Percentiles rank a stretch among this genome's conserved stretches.
Conservation (phyloP, 2,113 vertebrate species). For the Aspidoscelis tigris region DNA sequence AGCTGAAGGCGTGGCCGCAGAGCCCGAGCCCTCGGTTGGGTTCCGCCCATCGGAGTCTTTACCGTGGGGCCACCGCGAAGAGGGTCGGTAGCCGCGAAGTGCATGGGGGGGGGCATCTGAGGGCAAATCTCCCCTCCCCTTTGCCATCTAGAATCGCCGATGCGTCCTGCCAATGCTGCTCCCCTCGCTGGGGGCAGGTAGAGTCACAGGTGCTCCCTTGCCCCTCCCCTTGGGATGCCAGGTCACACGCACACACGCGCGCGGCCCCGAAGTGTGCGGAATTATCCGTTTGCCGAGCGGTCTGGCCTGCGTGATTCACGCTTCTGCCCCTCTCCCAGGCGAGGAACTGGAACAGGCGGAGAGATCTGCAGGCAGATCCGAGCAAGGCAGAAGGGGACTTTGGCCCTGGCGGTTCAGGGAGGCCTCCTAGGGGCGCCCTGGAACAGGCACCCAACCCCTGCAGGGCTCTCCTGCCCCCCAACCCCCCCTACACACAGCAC, state of each 20-base stretch:
- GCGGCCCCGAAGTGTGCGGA: not conserved
- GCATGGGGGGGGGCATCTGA: slow-evolving; percentile 18
- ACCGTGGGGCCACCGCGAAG: too few species aligned
- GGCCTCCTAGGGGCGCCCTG: not conserved
- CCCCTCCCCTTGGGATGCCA: not conserved
- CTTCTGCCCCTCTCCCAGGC: slow-evolving; percentile 74
- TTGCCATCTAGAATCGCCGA: slow-evolving; percentile 34
- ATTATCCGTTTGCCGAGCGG: slow-evolving; percentile 71
- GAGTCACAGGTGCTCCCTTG: slow-evolving; percentile 34
- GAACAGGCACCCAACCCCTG: too few species aligned
- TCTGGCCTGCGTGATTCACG: slow-evolving; percentile 72
- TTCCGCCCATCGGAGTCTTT: too few species aligned
- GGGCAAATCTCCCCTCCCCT: slow-evolving; percentile 34
- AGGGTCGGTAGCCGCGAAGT: too few species aligned
- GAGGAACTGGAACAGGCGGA: slow-evolving; percentile 78
- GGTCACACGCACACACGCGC: slow-evolving; percentile 6
- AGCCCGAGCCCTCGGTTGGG: too few species aligned
- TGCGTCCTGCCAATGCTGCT: slow-evolving; percentile 19
- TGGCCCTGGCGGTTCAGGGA: slow-evolving; percentile 27
- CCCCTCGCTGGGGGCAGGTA: not conserved
- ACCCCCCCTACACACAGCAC: not conserved
- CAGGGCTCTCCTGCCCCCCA: not conserved
- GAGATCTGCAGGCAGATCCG: slow-evolving; percentile 64
- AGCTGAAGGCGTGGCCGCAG: too few species aligned
- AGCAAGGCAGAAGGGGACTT: slow-evolving; percentile 45